Conservation (phyloP, 2,113 vertebrate genomes). For the Scophthalmus maximus region DNA sequence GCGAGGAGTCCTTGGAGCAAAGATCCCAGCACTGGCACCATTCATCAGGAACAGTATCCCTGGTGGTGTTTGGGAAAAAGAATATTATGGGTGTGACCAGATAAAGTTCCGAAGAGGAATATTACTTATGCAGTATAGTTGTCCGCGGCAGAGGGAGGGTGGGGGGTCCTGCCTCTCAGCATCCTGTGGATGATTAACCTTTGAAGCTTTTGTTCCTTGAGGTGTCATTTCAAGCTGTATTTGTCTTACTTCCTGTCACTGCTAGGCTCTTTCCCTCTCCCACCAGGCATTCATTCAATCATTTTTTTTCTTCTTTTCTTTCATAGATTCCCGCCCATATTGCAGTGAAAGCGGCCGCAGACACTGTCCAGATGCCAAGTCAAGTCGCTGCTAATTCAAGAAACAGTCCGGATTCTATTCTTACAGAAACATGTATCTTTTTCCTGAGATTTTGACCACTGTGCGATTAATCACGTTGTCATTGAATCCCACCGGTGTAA, state of each 20-base stretch:
- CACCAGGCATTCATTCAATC: too few species aligned
- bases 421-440: too few species aligned
- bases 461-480: not conserved
- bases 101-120: conserved; percentile 8
- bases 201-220: conserved; percentile 54
- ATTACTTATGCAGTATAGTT: conserved; percentile 34
- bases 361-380: not conserved
- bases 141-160: conserved; percentile 30
- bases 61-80: not conserved
- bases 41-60: conserved; percentile 39
- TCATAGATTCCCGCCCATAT: conserved; percentile 8
- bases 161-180: too few species aligned
- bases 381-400: not conserved
- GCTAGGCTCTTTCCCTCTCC: too few species aligned
- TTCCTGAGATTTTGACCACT: too few species aligned
- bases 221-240: conserved; percentile 31
- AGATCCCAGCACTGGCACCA: not conserved
- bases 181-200: conserved; percentile 40
- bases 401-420: not conserved
- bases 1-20: not conserved
- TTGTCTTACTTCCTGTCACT: conserved; percentile 31
- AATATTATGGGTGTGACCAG: conserved; percentile 22
- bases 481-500: not conserved
- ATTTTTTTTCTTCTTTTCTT: conserved; percentile 40
- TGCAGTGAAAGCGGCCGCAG: not conserved